Evolutionary conservation across 2,888 invertebrate species (phyloP).

Genomic region (Deroplatys truncata): DNA sequence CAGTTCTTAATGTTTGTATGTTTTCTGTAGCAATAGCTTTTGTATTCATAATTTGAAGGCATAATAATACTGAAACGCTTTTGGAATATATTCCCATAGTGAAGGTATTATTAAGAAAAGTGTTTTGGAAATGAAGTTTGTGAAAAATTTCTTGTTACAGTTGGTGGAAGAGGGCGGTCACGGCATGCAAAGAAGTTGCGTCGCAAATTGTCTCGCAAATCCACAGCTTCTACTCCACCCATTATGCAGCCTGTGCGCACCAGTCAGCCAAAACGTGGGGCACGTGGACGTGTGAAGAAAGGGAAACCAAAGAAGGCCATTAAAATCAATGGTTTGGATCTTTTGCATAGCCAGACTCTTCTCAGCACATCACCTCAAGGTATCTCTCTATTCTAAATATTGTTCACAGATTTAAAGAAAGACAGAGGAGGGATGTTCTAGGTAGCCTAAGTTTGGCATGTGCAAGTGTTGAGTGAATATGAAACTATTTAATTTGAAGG

Average conservation of each 20-base stretch:
- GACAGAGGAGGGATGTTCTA: no score
- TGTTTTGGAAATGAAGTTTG: not conserved
- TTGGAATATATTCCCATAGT: no score
- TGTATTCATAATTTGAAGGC: no score
- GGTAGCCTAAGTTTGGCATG: no score
- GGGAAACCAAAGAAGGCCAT: constrained; percentile 60
- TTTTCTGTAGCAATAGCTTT: no score
- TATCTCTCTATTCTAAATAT: constrained; percentile 32
- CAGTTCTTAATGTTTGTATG: no score
- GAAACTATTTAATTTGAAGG: no score
- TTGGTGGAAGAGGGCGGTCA: constrained; percentile 18
- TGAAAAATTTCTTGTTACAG: not conserved
- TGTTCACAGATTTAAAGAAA: not conserved
- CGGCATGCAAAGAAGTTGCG: constrained; percentile 29
- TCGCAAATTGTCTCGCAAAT: constrained; percentile 26
- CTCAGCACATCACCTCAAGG: constrained; percentile 78
- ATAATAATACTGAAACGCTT: no score
- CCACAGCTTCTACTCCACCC: constrained; percentile 18
- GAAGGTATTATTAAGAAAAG: no score
- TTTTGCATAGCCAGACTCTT: constrained; percentile 83
- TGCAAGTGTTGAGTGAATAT: no score
- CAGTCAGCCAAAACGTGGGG: constrained; percentile 39
- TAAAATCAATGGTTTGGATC: constrained; percentile 81
- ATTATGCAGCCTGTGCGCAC: constrained; percentile 34
- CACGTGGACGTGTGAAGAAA: constrained; percentile 59